Evolutionary conservation across 2,797 vertebrate genomes (phyloP).

Genomic region (Pipistrellus kuhlii): DNA sequence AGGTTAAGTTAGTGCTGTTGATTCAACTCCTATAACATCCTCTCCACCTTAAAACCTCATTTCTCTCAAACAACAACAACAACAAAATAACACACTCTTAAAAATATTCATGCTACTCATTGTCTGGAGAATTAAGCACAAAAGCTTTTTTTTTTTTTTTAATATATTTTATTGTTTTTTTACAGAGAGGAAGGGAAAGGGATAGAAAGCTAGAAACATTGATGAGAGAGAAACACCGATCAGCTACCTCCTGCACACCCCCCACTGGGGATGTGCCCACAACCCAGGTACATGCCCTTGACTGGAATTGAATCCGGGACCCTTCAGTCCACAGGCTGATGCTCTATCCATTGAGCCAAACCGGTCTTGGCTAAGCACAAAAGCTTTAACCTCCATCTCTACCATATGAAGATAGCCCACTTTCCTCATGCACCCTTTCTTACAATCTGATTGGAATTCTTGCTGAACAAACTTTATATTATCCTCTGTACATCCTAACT

Average conservation of each 20-base stretch:
- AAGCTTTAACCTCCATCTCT: background rate
- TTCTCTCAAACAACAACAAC: background rate
- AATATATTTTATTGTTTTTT: too few species aligned
- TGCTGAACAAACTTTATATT: background rate
- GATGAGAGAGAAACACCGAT: too few species aligned
- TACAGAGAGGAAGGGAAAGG: too few species aligned
- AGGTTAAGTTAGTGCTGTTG: background rate
- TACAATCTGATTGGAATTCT: background rate
- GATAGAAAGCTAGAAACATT: too few species aligned
- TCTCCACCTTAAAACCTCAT: background rate
- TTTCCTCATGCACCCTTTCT: background rate
- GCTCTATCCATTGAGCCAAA: too few species aligned
- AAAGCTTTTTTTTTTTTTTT: background rate
- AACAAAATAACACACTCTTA: background rate
- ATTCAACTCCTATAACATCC: background rate
- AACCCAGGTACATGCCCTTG: too few species aligned
- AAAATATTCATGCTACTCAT: background rate
- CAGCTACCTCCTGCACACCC: too few species aligned
- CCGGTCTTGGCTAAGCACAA: background rate
- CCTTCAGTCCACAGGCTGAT: too few species aligned
- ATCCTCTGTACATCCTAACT: background rate
- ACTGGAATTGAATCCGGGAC: too few species aligned
- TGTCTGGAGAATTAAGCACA: conserved; percentile 25
- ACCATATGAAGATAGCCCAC: background rate
- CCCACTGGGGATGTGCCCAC: too few species aligned